Evolutionary conservation across 1,140 invertebrate species (phyloP), one percentile per base, ranked within the genome.

Genomic region (Dermatophagoides farinae): DNA sequence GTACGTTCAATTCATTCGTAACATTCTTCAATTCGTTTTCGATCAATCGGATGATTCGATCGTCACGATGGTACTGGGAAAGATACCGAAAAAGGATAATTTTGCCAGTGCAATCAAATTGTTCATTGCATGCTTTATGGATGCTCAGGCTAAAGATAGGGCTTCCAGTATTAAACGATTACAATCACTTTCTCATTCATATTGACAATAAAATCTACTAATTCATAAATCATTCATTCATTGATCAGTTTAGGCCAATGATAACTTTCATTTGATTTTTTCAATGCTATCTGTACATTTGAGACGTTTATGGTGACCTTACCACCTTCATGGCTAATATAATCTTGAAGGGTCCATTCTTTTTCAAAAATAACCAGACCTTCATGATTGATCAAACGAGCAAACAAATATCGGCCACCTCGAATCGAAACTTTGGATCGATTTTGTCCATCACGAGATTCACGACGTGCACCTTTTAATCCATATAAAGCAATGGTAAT

Each of bases 121-220:
- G 18, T 64, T 64, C 37, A 64, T 62, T 22, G 38, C n/a, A 11
- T 64, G 63, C 25, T 64, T 64, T 31, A 61, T 63, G 38, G 44
- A 54, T 20, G 37, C 1, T 12, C 10, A 55, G 8, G 40, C 5
- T n/a, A 57, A 38, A 14, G 43, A 25, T 20, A 60, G 40, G 50
- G 9, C 47, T 51, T 41, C 38, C 1, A 50, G 31, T 41, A n/a
- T 60, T 11, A 52, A 52, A 41, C 58, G 31, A 16, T 37, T 60
- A n/a, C 58, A 60, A 52, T 49, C 31, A 31, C 8, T 31, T 31
- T 4, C 31, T 31, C 2, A 31, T 31, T 31, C 31, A 31, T 31
- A 31, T 31, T 31, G 31, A 31, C 2, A 31, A 31, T 31, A 31
- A 31, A 31, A 31, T 31, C 8, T 31, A 4, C 8, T 31, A 4